Percentiles rank a stretch among this genome's conserved stretches.
Evolutionary conservation across 2,113 vertebrate genomes (phyloP).

Genomic region (Saguinus imperator): DNA sequence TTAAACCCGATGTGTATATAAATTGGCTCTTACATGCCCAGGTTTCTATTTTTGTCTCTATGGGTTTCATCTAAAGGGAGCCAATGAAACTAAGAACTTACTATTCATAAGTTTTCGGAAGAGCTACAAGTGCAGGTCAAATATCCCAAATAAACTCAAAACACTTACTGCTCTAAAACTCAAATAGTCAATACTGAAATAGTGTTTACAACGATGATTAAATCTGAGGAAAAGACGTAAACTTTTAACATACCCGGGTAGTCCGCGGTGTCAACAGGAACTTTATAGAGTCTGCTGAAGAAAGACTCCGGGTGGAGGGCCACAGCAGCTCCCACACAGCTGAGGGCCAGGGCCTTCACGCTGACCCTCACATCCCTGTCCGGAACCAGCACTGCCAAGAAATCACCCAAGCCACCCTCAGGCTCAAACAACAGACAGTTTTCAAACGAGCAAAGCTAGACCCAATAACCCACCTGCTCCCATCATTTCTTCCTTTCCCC

Average conservation of each 20-base stretch:
- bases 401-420: background rate
- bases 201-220: background rate
- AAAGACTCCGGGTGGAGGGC: constrained; percentile 94
- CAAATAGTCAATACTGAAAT: background rate
- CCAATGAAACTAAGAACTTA: background rate
- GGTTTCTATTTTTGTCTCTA: background rate
- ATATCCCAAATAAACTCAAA: background rate
- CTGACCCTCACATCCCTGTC: constrained; percentile 97
- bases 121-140: background rate
- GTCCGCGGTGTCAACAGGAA: constrained; percentile 86
- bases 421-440: background rate
- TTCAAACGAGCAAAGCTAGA: background rate
- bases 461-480: too few species aligned
- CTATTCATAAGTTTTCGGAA: fast-evolving
- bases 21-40: background rate
- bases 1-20: background rate
- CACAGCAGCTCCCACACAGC: constrained; percentile 93
- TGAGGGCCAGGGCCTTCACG: constrained; percentile 96
- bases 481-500: too few species aligned
- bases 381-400: constrained; percentile 89
- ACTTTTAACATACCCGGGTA: constrained; percentile 83
- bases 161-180: background rate
- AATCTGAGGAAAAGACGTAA: background rate
- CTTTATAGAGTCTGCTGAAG: constrained; percentile 94
- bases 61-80: background rate